phyloP scores from a whole-genome alignment of 2,888 invertebrate genomes.

The Euzophera pinguis region DNA sequence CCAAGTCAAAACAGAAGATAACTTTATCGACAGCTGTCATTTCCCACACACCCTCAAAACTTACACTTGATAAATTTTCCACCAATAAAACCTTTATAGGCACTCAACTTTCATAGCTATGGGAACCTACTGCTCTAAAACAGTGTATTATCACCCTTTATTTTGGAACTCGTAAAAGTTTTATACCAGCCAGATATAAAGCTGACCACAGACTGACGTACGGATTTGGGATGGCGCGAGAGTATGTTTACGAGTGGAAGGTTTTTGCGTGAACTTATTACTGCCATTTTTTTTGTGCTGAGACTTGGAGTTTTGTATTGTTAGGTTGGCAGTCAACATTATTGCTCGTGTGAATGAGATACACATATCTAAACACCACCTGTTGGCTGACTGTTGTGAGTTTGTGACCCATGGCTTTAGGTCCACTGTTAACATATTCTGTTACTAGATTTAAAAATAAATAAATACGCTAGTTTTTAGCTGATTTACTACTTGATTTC shows the following conservation, averaged over 20 bases:
- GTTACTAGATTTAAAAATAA: too few species aligned
- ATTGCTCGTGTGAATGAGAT: too few species aligned
- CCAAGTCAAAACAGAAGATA: slow-evolving; percentile 8
- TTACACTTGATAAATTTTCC: slow-evolving; percentile 28
- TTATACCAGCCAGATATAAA: slow-evolving; percentile 44
- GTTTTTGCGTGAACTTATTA: neutral
- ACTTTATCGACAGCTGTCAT: slow-evolving; percentile 5
- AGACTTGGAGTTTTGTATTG: neutral
- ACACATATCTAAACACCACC: too few species aligned
- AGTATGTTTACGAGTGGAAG: slow-evolving; percentile 14
- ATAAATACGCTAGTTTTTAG: too few species aligned
- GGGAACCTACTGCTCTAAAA: slow-evolving; percentile 47
- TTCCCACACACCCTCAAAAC: slow-evolving; percentile 2
- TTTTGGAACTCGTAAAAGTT: slow-evolving; percentile 60
- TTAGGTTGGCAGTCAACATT: too few species aligned
- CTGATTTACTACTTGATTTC: too few species aligned
- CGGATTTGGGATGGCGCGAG: neutral
- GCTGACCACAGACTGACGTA: slow-evolving; percentile 32
- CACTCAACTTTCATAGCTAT: slow-evolving; percentile 48
- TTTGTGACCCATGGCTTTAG: too few species aligned
- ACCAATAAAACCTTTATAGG: slow-evolving; percentile 38
- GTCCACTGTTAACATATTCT: too few species aligned
- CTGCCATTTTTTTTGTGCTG: neutral
- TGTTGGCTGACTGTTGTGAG: too few species aligned
- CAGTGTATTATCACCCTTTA: slow-evolving; percentile 52